Conservation (phyloP, 2,888 invertebrate species). For the Dichetophora obliterata region DNA sequence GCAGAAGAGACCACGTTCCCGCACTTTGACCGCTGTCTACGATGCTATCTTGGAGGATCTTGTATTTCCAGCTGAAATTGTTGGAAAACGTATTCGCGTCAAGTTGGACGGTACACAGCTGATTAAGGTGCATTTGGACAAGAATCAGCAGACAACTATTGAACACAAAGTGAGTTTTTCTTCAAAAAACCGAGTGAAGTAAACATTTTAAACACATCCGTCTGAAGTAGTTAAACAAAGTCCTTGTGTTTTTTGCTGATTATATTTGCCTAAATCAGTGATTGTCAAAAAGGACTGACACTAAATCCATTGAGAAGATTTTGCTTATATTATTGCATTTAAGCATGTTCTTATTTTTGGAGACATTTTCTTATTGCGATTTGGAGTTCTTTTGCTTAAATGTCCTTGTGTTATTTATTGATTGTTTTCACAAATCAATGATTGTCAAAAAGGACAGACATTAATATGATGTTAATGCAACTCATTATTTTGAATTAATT, state of each 20-base stretch:
- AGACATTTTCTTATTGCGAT: conserved; percentile 50
- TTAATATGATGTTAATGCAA: conserved; percentile 19
- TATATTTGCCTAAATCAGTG: conserved; percentile 55
- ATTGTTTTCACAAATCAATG: conserved; percentile 44
- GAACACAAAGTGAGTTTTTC: conserved; percentile 90
- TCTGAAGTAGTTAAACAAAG: conserved; percentile 42
- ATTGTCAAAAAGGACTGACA: conserved; percentile 67
- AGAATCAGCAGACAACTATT: conserved; percentile 98
- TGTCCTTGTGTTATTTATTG: conserved; percentile 65
- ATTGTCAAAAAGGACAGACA: conserved; percentile 58
- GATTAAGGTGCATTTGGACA: conserved; percentile 98
- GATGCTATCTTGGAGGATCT: conserved; percentile 97
- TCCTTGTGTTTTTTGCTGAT: conserved; percentile 67
- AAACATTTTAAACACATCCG: too few species aligned
- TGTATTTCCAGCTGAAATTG: conserved; percentile 98
- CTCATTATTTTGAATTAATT: neutral
- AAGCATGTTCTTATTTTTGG: conserved; percentile 63
- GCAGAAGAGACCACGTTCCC: conserved; percentile 82
- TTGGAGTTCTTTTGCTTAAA: conserved; percentile 20
- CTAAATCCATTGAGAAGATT: conserved; percentile 62
- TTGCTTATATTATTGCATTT: conserved; percentile 53
- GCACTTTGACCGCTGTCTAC: conserved; percentile 97
- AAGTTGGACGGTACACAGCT: conserved; percentile 96
- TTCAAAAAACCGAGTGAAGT: neutral
- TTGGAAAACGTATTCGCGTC: conserved; percentile 96